Evolutionary conservation across 1,140 invertebrate species (phyloP), one percentile per base, ranked within the genome.

Genomic region (Megathymus violae): DNA sequence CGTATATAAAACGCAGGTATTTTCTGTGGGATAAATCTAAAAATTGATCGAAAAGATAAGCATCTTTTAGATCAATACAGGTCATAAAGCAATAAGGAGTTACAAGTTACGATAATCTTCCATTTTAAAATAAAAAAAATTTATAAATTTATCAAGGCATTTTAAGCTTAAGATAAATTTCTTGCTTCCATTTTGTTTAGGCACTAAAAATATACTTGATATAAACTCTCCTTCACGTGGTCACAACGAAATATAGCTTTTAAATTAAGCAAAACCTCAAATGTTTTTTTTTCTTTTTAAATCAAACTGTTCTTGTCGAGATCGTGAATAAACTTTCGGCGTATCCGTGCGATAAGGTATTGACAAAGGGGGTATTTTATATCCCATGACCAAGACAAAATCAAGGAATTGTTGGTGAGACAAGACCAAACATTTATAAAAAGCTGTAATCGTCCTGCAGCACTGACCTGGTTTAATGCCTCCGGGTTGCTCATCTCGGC

Each of bases 141-240:
- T 1, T 10, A 74, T 51, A 36, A 61, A 69, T 17, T 71, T 69
- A 61, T 76, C 72, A 40, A 75, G 52, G 1, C 36, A 27, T 44
- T 73, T 71, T 6, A 70, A 13, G 31, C 69, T 76, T 40, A 70
- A 22, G 25, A 76, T 76, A 60, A 76, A 76, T 40, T 62, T 27
- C 27, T 71, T 48, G 0, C n/a, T 48, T 5, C 69, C 69, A 41
- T 67, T 69, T 1, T 61, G 44, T 58, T 76, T 69, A 4, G 64
- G 69, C 0, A 62, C 58, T 34, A 72, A 40, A 56, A 76, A 56
- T 11, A 56, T 34, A 4, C 9, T 51, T 6, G 71, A 77, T 6
- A 72, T 17, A 56, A 74, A 77, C 38, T 71, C 58, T 0, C 40
- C 60, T 19, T 9, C 38, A 19, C 25, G 0, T 46, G 43, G 1